Conservation (phyloP, 2,888 invertebrate genomes). For the Xylocampa areola region DNA sequence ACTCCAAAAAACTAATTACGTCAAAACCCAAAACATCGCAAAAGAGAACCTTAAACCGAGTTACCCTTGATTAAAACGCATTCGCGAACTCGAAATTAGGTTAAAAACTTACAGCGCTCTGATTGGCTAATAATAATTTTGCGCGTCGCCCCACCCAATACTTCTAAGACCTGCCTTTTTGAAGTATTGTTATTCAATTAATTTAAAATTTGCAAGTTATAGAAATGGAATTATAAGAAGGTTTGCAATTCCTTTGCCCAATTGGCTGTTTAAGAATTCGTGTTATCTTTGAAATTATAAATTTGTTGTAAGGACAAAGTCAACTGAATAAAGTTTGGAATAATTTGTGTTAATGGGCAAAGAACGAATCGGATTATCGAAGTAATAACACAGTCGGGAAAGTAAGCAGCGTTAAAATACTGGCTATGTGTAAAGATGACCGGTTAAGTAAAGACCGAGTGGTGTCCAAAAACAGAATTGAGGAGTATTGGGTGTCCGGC, state of each 20-base stretch:
- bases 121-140: conserved; percentile 56
- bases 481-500: too few relatives aligned
- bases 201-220: conserved; percentile 52
- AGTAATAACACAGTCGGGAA: too few relatives aligned
- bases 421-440: too few relatives aligned
- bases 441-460: too few relatives aligned
- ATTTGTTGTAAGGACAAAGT: conserved; percentile 32
- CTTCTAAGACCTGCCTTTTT: conserved; percentile 42
- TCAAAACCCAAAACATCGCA: conserved; percentile 20
- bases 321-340: conserved; percentile 7
- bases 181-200: conserved; percentile 56
- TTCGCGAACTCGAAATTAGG: conserved; percentile 46
- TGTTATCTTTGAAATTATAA: conserved; percentile 33
- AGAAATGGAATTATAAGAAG: conserved; percentile 49
- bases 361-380: not conserved
- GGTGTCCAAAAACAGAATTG: too few relatives aligned
- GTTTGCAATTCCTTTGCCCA: conserved; percentile 37
- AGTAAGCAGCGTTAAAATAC: too few relatives aligned
- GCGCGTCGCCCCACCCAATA: conserved; percentile 20
- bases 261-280: conserved; percentile 46
- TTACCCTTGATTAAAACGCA: conserved; percentile 58
- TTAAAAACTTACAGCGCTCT: conserved; percentile 50
- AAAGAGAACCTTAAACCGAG: conserved; percentile 21
- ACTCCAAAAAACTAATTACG: not conserved
- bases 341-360: conserved; percentile 26